Conservation (phyloP, 2,888 invertebrate species). For the Alcis repandata region DNA sequence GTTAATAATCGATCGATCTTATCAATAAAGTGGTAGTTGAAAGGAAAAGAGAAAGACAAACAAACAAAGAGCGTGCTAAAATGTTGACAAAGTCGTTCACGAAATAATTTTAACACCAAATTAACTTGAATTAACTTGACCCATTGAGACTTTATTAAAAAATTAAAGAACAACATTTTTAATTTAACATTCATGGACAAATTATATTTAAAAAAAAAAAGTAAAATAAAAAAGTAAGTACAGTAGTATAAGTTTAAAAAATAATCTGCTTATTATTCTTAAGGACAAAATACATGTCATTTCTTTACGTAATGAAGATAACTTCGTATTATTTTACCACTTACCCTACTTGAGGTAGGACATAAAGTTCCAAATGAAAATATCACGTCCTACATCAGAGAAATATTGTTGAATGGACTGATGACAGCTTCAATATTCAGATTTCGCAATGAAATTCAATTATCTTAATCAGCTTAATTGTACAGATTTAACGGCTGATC, state of each 20-base stretch:
- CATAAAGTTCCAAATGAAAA: slow-evolving; percentile 54
- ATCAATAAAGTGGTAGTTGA: slow-evolving; percentile 15
- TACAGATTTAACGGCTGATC: slow-evolving; percentile 13
- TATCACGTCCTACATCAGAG: slow-evolving; percentile 47
- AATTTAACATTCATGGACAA: background rate
- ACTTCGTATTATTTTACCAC: slow-evolving; percentile 27
- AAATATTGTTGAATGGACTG: slow-evolving; percentile 40
- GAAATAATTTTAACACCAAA: too few species aligned
- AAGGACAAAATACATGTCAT: background rate
- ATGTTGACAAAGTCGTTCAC: slow-evolving; percentile 7
- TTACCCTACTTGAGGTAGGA: slow-evolving; percentile 40
- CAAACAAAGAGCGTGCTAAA: background rate
- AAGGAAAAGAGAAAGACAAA: slow-evolving; percentile 23
- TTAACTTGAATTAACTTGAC: too few species aligned
- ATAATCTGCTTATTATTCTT: background rate
- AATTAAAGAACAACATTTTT: background rate
- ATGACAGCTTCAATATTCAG: slow-evolving; percentile 41
- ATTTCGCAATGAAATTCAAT: slow-evolving; percentile 42
- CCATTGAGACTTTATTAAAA: too few species aligned
- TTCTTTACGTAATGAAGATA: background rate
- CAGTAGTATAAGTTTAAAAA: background rate
- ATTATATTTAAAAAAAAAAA: background rate
- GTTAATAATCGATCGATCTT: slow-evolving; percentile 14
- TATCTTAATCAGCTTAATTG: slow-evolving; percentile 40
- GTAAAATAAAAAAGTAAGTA: too few species aligned